A percentile compares a stretch with the other conserved stretches of the same genome.
phyloP scores from a whole-genome alignment of 2,797 vertebrate species.

The Dryobates pubescens region DNA sequence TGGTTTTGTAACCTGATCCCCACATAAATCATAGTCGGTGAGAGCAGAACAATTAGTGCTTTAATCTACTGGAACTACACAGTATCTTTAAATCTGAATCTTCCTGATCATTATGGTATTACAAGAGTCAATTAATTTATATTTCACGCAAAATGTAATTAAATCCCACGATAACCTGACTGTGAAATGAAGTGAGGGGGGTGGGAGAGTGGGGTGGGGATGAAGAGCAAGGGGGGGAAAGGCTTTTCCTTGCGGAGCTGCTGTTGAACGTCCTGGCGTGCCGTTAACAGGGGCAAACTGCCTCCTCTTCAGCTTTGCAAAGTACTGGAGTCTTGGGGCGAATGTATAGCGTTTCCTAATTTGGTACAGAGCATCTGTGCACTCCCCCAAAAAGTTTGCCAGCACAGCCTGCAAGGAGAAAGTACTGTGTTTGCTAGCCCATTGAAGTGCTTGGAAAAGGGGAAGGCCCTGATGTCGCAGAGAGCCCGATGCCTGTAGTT shows the following conservation, averaged over 20 bases:
- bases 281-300: neutral
- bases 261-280: fast-evolving
- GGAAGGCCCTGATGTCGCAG: slow-evolving; percentile 64
- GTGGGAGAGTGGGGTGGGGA: neutral
- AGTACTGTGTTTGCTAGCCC: neutral
- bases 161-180: slow-evolving; percentile 35
- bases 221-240: neutral
- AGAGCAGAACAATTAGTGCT: slow-evolving; percentile 45
- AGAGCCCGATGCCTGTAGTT: slow-evolving; percentile 60
- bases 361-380: fast-evolving
- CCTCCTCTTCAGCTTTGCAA: neutral
- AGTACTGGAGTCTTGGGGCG: neutral
- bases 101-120: slow-evolving; percentile 44
- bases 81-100: slow-evolving; percentile 60
- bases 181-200: neutral
- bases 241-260: neutral
- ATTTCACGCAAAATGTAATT: slow-evolving; percentile 63
- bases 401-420: neutral
- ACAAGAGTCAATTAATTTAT: slow-evolving; percentile 58
- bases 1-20: slow-evolving; percentile 41
- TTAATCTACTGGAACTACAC: slow-evolving; percentile 42
- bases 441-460: slow-evolving; percentile 35
- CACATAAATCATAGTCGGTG: slow-evolving; percentile 31
- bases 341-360: neutral
- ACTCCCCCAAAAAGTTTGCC: neutral